Evolutionary conservation across 2,797 vertebrate species (phyloP).

Genomic region (Aldrovandia affinis): DNA sequence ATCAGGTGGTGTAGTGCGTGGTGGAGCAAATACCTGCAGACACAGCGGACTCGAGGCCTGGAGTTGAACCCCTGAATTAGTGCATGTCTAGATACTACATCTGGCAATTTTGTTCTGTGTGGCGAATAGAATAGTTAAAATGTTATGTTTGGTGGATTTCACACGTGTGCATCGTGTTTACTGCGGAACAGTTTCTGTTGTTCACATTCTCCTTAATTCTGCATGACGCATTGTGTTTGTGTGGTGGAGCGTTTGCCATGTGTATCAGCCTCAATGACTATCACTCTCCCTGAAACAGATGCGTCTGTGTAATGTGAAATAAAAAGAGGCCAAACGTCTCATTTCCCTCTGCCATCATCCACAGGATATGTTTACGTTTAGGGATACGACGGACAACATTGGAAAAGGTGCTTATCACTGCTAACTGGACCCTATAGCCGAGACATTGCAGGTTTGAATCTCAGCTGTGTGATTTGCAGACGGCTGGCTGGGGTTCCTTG

Average conservation of each 20-base stretch:
- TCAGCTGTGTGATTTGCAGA: neutral
- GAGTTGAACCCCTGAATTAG: no score
- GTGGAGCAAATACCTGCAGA: no score
- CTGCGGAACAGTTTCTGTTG: neutral
- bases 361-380: neutral
- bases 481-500: neutral
- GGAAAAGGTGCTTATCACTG: neutral
- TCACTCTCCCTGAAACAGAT: neutral
- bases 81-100: neutral
- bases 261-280: neutral
- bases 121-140: neutral
- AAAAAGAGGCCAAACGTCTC: neutral
- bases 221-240: neutral
- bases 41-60: no score
- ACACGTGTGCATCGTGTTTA: neutral
- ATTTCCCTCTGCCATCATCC: neutral
- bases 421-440: neutral
- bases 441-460: neutral
- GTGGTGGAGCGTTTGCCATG: neutral
- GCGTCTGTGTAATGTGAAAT: neutral
- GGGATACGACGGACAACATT: neutral
- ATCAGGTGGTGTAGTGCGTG: no score
- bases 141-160: neutral
- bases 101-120: neutral
- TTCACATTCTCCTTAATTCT: neutral